Percentiles rank a stretch among this genome's conserved stretches.
Conservation (phyloP, 2,888 invertebrate genomes). For the Alentia gelatinosa region DNA sequence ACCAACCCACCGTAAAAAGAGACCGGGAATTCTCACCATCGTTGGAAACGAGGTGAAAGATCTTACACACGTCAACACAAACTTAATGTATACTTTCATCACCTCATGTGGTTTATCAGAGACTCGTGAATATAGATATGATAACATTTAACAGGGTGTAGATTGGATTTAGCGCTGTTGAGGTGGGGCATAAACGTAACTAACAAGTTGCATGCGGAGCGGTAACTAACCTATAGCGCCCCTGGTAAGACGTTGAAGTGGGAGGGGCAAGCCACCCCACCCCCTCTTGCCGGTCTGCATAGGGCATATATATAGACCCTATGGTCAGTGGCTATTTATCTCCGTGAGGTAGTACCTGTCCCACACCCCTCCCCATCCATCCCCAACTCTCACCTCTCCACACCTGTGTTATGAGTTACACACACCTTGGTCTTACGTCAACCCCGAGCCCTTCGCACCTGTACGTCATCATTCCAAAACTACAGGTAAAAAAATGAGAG, state of each 20-base stretch:
- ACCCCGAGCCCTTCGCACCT: neutral
- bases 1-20: too few species aligned
- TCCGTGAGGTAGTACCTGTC: neutral
- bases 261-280: neutral
- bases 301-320: neutral
- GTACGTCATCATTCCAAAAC: neutral
- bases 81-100: neutral
- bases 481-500: neutral
- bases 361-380: constrained; percentile 4
- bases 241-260: too few species aligned
- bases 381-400: neutral
- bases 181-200: too few species aligned
- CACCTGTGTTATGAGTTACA: neutral
- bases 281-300: neutral
- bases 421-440: constrained; percentile 22
- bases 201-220: too few species aligned
- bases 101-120: neutral
- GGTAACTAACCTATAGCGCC: too few species aligned
- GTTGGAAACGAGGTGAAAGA: too few species aligned
- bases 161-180: too few species aligned
- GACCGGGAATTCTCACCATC: too few species aligned
- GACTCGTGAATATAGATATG: too few species aligned
- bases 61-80: too few species aligned
- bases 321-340: neutral
- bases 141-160: too few species aligned